A percentile compares a stretch with the other conserved stretches of the same genome.
Conservation (phyloP, 2,888 invertebrate species). For the Thereva nobilitata region DNA sequence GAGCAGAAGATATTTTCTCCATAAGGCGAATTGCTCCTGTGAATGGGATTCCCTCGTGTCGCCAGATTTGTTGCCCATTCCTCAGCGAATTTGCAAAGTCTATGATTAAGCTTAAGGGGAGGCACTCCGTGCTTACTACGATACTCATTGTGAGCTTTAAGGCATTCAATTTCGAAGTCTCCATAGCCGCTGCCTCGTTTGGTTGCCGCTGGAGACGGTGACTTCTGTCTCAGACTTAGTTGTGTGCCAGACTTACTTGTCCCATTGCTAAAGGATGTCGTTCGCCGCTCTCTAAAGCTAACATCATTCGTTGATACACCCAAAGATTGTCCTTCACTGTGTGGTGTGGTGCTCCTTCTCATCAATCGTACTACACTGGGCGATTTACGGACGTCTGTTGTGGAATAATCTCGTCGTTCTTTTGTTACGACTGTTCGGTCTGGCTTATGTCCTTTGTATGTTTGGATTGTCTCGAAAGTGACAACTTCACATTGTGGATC, state of each 20-base stretch:
- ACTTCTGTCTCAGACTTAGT: slow-evolving; percentile 46
- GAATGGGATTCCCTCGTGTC: slow-evolving; percentile 69
- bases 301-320: slow-evolving; percentile 46
- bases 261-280: slow-evolving; percentile 44
- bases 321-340: slow-evolving; percentile 44
- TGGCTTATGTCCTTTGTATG: slow-evolving; percentile 66
- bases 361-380: slow-evolving; percentile 47
- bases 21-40: slow-evolving; percentile 75
- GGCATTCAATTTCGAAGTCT: slow-evolving; percentile 70
- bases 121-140: slow-evolving; percentile 70
- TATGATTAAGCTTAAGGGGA: slow-evolving; percentile 67
- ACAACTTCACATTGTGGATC: slow-evolving; percentile 68
- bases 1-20: slow-evolving; percentile 82
- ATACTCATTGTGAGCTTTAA: slow-evolving; percentile 73
- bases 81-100: slow-evolving; percentile 70
- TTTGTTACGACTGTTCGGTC: slow-evolving; percentile 66
- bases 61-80: slow-evolving; percentile 71
- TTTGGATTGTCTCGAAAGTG: slow-evolving; percentile 68
- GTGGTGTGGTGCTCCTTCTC: slow-evolving; percentile 44
- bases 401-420: slow-evolving; percentile 61
- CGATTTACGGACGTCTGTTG: slow-evolving; percentile 46
- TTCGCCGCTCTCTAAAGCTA: slow-evolving; percentile 43
- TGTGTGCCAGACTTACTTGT: slow-evolving; percentile 44
- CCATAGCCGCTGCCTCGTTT: slow-evolving; percentile 46
- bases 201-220: slow-evolving; percentile 53